These are phyloP conservation scores for Paragorgia papillata DNA, from an alignment of 92 coral and sea anemone species.

Conservation along the genomic window DNA sequence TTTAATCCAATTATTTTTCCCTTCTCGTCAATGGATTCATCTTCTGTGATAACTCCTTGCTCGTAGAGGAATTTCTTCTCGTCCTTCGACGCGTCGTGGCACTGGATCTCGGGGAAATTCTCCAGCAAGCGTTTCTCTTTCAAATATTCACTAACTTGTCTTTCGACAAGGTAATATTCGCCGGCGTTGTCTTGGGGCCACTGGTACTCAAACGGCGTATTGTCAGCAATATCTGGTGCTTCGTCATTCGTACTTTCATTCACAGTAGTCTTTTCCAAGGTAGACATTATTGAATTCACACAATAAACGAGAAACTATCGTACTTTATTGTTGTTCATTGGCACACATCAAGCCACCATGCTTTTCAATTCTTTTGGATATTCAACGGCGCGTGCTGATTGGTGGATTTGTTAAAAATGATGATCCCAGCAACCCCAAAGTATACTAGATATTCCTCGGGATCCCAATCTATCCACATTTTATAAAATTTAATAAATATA, in stretches of 20 bases:
- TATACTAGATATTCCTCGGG: too few relatives aligned
- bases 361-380: too few relatives aligned
- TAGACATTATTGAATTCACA: not conserved
- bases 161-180: slow-evolving; percentile 69
- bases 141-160: slow-evolving; percentile 81
- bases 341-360: too few relatives aligned
- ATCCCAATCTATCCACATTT: too few relatives aligned
- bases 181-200: slow-evolving; percentile 96
- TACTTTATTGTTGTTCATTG: too few relatives aligned
- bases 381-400: too few relatives aligned
- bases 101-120: slow-evolving; percentile 76
- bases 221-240: slow-evolving; percentile 46
- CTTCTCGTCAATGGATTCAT: slow-evolving; percentile 48
- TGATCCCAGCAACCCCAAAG: too few relatives aligned
- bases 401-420: too few relatives aligned
- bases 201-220: slow-evolving; percentile 72
- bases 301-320: not conserved
- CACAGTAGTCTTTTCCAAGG: not conserved
- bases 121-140: slow-evolving; percentile 56
- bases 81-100: slow-evolving; percentile 59
- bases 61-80: slow-evolving; percentile 77
- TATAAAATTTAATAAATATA: too few relatives aligned
- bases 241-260: slow-evolving; percentile 32
- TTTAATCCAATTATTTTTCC: slow-evolving; percentile 28
- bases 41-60: slow-evolving; percentile 60